Evolutionary conservation across 2,888 invertebrate species (phyloP), one percentile per base, ranked within the genome.

Genomic region (Drosophila antonietae): DNA sequence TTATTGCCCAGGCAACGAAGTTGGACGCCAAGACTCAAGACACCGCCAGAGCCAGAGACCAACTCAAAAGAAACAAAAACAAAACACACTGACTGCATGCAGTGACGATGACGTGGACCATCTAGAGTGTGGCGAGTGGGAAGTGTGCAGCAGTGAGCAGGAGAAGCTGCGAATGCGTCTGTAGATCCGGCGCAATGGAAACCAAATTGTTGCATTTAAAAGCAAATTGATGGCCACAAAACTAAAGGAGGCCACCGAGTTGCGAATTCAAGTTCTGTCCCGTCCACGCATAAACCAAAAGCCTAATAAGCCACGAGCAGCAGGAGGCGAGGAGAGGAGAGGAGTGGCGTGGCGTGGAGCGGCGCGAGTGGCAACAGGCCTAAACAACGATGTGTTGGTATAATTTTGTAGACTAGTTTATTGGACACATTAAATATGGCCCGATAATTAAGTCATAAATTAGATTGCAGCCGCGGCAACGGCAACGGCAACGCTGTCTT

Each of bases 341-440:
- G 12, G 10, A 5, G 15, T 6, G 28, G 15, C 3, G 14, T 14
- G 10, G 7, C 1, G 33, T 49, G 59, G 23, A 18, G 18, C 47
- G 57, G 28, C 15, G n/a, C 12, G 14, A 12, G 35, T 47, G n/a
- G 23, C 47, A 6, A 66, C 61, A 58, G 61, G 83, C 73, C 81
- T 87, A 86, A 88, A 72, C 88, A 86, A 88, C 86, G 86, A 88
- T 80, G 88, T 85, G 83, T 84, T 79, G 83, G 85, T 90, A 89
- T 89, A 89, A 89, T 90, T 90, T 91, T 90, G 90, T 90, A 88
- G 94, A 94, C 94, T 94, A 94, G 94, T 94, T 94, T 94, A 92
- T 92, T 91, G 92, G 90, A 91, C 91, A 90, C 92, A 92, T 92
- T 92, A 92, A 91, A 91, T 92, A 91, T 91, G 91, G 91, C 90